phyloP scores from a whole-genome alignment of 1,140 invertebrate species.

The Drosophila repleta region DNA sequence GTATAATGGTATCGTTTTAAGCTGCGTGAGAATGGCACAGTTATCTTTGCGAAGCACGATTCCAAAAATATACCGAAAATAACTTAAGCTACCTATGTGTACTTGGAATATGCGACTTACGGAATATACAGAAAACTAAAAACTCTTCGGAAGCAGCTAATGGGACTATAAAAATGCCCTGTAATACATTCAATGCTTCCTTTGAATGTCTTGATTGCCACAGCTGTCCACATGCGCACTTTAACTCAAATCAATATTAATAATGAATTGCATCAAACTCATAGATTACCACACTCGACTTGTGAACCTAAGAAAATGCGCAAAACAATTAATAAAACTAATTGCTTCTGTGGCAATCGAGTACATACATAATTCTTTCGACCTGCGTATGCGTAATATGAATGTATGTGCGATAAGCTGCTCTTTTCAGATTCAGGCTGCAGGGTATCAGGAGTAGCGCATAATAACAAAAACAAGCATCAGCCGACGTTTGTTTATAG shows the following conservation, averaged over 20 bases:
- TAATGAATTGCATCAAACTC: neutral
- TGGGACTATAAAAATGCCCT: neutral
- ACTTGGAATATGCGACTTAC: conserved; percentile 10
- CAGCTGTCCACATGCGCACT: too few species aligned
- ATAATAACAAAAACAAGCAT: conserved; percentile 35
- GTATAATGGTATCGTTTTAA: conserved; percentile 51
- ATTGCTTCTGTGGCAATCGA: too few species aligned
- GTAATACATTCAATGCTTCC: neutral
- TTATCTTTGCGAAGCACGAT: conserved; percentile 43
- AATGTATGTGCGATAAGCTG: too few species aligned
- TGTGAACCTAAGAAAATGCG: too few species aligned
- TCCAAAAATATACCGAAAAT: conserved; percentile 33
- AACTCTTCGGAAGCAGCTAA: too few species aligned
- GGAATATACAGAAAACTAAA: conserved; percentile 4
- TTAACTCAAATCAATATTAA: too few species aligned
- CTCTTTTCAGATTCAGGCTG: neutral
- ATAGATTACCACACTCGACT: too few species aligned
- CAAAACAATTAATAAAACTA: too few species aligned
- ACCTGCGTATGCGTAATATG: neutral
- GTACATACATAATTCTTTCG: too few species aligned
- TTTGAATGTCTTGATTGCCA: neutral
- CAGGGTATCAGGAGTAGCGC: conserved; percentile 15
- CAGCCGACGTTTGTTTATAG: conserved; percentile 48
- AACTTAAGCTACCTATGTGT: conserved; percentile 13
- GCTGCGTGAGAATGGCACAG: conserved; percentile 76